Percentiles rank a stretch among this genome's conserved stretches.
phyloP scores from a whole-genome alignment of 1,140 invertebrate genomes.

The Plectrocnemia conspersa region DNA sequence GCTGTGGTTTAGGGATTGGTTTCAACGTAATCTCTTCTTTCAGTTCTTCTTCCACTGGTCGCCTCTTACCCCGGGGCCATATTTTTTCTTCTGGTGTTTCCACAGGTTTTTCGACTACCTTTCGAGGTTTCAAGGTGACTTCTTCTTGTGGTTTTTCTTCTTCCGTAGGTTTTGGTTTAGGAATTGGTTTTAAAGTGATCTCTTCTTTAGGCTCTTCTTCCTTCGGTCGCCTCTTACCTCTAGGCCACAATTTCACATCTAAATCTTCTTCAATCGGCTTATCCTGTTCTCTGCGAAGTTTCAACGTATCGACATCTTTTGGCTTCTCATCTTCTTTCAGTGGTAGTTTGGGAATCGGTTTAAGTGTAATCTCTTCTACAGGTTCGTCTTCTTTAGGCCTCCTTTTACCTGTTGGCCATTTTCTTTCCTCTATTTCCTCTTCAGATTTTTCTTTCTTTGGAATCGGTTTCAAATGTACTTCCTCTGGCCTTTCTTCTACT shows the following conservation, averaged over 20 bases:
- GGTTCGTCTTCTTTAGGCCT: conserved; percentile 41
- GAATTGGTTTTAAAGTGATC: conserved; percentile 24
- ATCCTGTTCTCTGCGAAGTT: conserved; percentile 34
- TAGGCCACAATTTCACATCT: conserved; percentile 42
- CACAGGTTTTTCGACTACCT: conserved; percentile 39
- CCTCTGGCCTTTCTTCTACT: conserved; percentile 37
- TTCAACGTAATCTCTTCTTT: conserved; percentile 43
- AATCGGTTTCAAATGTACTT: conserved; percentile 16
- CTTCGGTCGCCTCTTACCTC: conserved; percentile 45
- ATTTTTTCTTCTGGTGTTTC: conserved; percentile 38
- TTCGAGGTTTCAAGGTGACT: conserved; percentile 35
- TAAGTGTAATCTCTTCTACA: conserved; percentile 37
- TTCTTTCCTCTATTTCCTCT: conserved; percentile 40
- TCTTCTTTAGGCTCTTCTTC: conserved; percentile 36
- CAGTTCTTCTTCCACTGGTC: conserved; percentile 39
- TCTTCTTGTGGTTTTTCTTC: conserved; percentile 34
- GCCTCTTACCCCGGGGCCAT: conserved; percentile 37
- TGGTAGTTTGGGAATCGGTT: conserved; percentile 35
- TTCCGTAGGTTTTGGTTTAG: conserved; percentile 28
- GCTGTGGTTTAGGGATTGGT: conserved; percentile 40
- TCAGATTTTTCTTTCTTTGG: conserved; percentile 32
- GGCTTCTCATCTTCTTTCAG: conserved; percentile 39
- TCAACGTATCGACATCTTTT: conserved; percentile 41
- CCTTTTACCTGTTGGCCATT: conserved; percentile 45
- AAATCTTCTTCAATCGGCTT: conserved; percentile 41